Percentiles rank a stretch among this genome's conserved stretches.
Evolutionary conservation across 2,113 vertebrate genomes (phyloP).

Genomic region (Paradisaea rubra): DNA sequence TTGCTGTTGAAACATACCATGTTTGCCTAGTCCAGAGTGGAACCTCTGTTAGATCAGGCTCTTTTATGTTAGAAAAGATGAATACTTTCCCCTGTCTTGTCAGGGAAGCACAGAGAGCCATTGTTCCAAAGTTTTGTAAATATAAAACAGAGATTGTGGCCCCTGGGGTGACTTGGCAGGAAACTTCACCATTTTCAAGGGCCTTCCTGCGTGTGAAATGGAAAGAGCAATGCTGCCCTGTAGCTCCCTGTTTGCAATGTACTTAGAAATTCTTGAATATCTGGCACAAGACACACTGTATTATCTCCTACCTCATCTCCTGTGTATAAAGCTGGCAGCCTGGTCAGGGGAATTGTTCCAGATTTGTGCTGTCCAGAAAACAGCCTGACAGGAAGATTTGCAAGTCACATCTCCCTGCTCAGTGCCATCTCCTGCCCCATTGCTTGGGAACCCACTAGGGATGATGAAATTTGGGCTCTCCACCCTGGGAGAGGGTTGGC

Average conservation of each 20-base stretch:
- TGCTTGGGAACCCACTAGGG: background rate
- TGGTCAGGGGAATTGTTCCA: background rate
- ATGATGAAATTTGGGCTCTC: background rate
- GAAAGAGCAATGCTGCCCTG: background rate
- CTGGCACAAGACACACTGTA: background rate
- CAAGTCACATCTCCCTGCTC: background rate
- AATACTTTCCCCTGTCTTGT: background rate
- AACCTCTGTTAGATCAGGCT: background rate
- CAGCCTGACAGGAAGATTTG: background rate
- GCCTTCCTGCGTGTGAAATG: background rate
- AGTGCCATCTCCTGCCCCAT: background rate
- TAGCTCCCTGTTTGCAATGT: background rate
- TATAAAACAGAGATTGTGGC: background rate
- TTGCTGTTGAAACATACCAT: background rate
- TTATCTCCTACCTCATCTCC: slow-evolving; percentile 7
- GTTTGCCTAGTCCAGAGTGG: background rate
- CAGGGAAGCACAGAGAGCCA: background rate
- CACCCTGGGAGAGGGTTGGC: background rate
- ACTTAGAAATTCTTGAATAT: slow-evolving; percentile 9
- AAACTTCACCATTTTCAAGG: background rate
- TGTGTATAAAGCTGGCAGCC: background rate
- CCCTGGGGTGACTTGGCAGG: background rate
- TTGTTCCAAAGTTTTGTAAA: background rate
- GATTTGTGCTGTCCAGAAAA: slow-evolving; percentile 11
- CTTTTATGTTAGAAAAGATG: background rate